Evolutionary conservation across 2,888 invertebrate genomes (phyloP).

Genomic region (Chelonus formosanus): DNA sequence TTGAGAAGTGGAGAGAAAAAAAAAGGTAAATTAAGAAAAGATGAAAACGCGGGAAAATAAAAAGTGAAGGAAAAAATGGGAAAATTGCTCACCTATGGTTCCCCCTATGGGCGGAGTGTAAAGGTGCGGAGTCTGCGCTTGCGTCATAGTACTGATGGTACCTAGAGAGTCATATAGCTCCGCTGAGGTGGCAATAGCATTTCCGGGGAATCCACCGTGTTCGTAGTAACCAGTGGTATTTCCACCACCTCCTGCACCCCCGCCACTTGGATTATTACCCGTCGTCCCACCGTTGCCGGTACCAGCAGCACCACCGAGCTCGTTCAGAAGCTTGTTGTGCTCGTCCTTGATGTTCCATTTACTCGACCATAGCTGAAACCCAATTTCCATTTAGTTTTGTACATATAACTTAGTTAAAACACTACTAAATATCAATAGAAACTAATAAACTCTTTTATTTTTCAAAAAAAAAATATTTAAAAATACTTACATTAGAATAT

Average conservation of each 20-base stretch:
- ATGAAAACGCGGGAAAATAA: conserved; percentile 12
- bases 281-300: conserved; percentile 60
- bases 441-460: conserved; percentile 7
- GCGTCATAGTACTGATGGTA: conserved; percentile 77
- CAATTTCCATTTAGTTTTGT: conserved; percentile 21
- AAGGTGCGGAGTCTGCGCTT: conserved; percentile 75
- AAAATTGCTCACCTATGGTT: conserved; percentile 69
- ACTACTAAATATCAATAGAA: conserved; percentile 17
- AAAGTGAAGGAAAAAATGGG: conserved; percentile 10
- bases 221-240: conserved; percentile 63
- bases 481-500: conserved; percentile 83
- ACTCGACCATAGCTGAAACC: conserved; percentile 77
- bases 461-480: conserved; percentile 3
- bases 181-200: conserved; percentile 67
- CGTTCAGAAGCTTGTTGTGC: conserved; percentile 87
- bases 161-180: conserved; percentile 77
- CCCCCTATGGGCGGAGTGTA: conserved; percentile 82
- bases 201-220: conserved; percentile 64
- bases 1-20: conserved; percentile 17
- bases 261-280: conserved; percentile 61
- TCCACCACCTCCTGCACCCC: conserved; percentile 66
- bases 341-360: conserved; percentile 94
- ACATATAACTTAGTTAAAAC: conserved; percentile 14
- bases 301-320: conserved; percentile 74
- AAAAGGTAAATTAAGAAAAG: conserved; percentile 4